Base-by-base conservation (phyloP, 2,888 invertebrate species). In the Scaptomyza cyrtandrae region DNA sequence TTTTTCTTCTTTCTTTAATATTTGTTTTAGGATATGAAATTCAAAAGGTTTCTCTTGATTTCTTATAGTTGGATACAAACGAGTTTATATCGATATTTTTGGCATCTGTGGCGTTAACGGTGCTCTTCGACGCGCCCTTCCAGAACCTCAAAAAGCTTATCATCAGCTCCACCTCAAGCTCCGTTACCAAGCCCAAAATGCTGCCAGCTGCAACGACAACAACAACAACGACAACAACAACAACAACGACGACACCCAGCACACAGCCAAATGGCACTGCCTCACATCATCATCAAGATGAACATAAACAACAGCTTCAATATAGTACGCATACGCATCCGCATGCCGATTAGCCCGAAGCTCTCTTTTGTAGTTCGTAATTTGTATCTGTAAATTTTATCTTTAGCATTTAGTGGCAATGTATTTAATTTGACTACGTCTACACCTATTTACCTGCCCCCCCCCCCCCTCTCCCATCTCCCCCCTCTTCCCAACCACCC, bases 71-170 rank as follows among this genome's bases (percentile, higher is more conserved):
- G n/a, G 94, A 95, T 84, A 84, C 94, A 13, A 93, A 93, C 73
- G 95, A 95, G 91, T 91, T 93, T 41, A 69, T 93, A 13, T 94
- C 93, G 91, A 94, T 95, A 24, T 73, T 94, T 41, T 49, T 92
- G 11, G 92, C 93, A 6, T 94, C 95, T 0, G 91, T 93, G 19
- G 75, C 93, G 13, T 91, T 95, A 46, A 95, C 95, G 5, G 88
- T 95, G 27, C 90, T 95, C 4, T 94, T 95, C 75, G 95, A 95
- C 84, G 93, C 94, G 67, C 95, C 95, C 11, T 95, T 95, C 86
- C 95, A 95, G 91, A 95, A 95, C 85, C 92, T 95, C n/a, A 94
- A 94, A 85, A 93, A 93, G 81, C 85, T 93, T 61, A 84, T 94
- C 39, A 91, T 91, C n/a, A 90, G 88, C 56, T n/a, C 86, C 86